Conservation (phyloP, 2,113 vertebrate genomes). For the Bagarius yarrelli region DNA sequence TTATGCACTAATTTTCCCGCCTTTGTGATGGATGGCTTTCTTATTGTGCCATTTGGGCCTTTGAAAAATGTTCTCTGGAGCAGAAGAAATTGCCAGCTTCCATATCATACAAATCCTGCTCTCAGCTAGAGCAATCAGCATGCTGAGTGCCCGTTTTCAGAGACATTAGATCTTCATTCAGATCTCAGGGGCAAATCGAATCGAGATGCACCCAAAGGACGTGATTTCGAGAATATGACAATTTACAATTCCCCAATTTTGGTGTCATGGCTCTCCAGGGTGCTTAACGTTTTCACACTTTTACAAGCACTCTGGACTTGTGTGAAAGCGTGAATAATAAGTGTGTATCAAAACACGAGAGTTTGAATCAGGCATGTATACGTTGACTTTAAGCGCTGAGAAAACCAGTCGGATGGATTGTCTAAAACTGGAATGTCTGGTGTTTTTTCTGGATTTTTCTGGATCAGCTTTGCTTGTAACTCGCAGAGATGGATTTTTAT, state of each 20-base stretch:
- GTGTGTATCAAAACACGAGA: neutral
- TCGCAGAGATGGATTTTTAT: neutral
- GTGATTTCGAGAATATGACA: neutral
- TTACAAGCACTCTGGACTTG: neutral
- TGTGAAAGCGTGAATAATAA: neutral
- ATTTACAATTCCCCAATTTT: constrained; percentile 20
- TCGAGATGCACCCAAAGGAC: constrained; percentile 5
- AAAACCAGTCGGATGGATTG: neutral
- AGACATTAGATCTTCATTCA: constrained; percentile 44
- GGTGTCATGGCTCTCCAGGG: constrained; percentile 4
- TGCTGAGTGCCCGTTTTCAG: constrained; percentile 35
- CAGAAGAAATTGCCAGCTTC: constrained; percentile 70
- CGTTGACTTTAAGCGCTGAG: too few species aligned
- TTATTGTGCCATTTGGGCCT: constrained; percentile 72
- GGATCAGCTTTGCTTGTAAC: neutral
- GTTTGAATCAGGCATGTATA: neutral
- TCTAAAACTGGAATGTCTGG: neutral
- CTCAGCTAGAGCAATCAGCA: constrained; percentile 49
- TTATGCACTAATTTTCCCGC: constrained; percentile 71
- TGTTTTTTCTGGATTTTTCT: too few species aligned
- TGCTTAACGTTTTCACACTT: neutral
- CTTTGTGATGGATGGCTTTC: constrained; percentile 77
- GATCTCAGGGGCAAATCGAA: constrained; percentile 30
- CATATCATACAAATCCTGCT: constrained; percentile 61
- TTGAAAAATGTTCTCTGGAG: constrained; percentile 72